Conservation (phyloP, 2,888 invertebrate genomes). For the Synanthedon vespiformis region DNA sequence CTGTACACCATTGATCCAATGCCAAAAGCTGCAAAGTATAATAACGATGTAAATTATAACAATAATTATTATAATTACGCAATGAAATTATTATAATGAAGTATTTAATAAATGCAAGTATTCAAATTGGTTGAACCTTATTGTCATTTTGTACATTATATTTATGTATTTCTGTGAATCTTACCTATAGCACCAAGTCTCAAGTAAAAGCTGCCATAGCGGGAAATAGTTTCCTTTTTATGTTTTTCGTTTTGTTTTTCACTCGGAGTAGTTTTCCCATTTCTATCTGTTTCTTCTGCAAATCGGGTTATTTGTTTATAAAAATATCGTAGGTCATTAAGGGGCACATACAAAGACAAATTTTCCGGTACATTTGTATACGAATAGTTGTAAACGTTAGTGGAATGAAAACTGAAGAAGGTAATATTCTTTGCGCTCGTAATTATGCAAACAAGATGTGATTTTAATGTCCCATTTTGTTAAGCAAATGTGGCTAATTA, state of each 20-base stretch:
- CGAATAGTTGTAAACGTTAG: constrained; percentile 44
- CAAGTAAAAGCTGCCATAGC: constrained; percentile 89
- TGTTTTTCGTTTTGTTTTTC: constrained; percentile 22
- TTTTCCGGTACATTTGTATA: constrained; percentile 40
- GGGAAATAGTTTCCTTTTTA: constrained; percentile 53
- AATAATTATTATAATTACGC: not conserved
- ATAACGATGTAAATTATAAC: constrained; percentile 5
- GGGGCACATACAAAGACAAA: constrained; percentile 18
- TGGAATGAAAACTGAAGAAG: constrained; percentile 56
- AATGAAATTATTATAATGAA: not conserved
- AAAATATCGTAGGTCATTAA: constrained; percentile 20
- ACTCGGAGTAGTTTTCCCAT: constrained; percentile 35
- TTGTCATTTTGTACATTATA: no score
- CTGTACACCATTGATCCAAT: constrained; percentile 80
- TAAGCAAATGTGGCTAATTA: constrained; percentile 62
- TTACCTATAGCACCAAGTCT: constrained; percentile 85
- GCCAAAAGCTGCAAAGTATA: constrained; percentile 46
- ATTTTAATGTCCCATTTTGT: constrained; percentile 69
- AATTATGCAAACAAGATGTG: constrained; percentile 68
- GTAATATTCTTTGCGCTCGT: constrained; percentile 51
- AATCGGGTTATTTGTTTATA: not conserved
- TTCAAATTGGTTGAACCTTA: no score
- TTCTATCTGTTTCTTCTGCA: constrained; percentile 41
- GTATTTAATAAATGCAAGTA: no score
- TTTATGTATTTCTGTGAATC: no score